Conservation (phyloP, 2,113 vertebrate genomes). For the Phaethon lepturus region DNA sequence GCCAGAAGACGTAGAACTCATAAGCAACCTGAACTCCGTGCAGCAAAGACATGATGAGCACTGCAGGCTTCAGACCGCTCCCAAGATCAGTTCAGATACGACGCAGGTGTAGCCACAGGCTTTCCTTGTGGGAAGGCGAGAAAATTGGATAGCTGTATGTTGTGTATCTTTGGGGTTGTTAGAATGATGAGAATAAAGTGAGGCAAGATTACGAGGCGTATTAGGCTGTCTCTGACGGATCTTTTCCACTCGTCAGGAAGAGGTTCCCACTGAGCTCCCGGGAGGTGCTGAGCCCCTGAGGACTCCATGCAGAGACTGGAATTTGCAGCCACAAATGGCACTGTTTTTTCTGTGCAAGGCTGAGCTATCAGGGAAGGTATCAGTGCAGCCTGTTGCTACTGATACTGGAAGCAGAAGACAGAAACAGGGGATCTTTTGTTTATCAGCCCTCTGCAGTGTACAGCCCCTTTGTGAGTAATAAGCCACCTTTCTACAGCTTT, state of each 20-base stretch:
- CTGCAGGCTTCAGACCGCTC: not conserved
- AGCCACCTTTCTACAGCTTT: slow-evolving; percentile 2
- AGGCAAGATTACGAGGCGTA: not conserved
- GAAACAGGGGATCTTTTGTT: slow-evolving; percentile 56
- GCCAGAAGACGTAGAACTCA: not conserved
- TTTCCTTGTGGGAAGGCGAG: not conserved
- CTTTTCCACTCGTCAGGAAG: not conserved
- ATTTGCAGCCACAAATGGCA: not conserved
- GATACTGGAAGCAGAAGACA: slow-evolving; percentile 41
- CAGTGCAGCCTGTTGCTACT: slow-evolving; percentile 1
- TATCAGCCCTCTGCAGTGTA: slow-evolving; percentile 27
- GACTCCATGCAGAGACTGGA: not conserved
- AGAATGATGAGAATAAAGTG: not conserved
- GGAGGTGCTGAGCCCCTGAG: not conserved
- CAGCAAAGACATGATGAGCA: not conserved
- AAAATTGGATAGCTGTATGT: not conserved
- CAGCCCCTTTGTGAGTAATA: not conserved
- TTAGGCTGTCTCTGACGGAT: not conserved
- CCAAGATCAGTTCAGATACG: not conserved
- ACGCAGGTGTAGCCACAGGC: not conserved
- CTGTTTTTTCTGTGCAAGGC: not conserved
- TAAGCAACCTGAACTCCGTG: not conserved
- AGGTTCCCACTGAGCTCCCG: not conserved
- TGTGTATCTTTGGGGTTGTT: not conserved
- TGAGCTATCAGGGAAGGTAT: slow-evolving; percentile 34